These are phyloP conservation scores for Trachurus trachurus DNA, from an alignment of 2,797 vertebrate species.

Conservation along the genomic window DNA sequence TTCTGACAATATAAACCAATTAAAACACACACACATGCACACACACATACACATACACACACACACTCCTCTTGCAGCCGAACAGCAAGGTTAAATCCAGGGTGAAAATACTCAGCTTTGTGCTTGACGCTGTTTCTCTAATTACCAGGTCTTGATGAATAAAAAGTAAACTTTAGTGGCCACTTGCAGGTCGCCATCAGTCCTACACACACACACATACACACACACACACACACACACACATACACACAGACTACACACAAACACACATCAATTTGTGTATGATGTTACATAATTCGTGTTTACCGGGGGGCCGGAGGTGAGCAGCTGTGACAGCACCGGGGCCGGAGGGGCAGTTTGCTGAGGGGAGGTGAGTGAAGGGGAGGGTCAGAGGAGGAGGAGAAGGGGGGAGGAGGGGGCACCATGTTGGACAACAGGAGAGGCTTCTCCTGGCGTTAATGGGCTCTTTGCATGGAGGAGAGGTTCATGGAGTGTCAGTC, in stretches of 20 bases:
- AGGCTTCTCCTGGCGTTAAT: slow-evolving; percentile 72
- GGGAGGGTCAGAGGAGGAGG: slow-evolving; percentile 47
- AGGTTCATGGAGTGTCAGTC: slow-evolving; percentile 69
- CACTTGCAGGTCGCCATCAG: slow-evolving; percentile 40
- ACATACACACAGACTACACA: slow-evolving; percentile 17
- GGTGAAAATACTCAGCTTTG: slow-evolving; percentile 55
- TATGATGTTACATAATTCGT: slow-evolving; percentile 56
- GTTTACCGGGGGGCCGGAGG: slow-evolving; percentile 58
- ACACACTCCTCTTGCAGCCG: slow-evolving; percentile 20
- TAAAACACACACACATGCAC: slow-evolving; percentile 45
- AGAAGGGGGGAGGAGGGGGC: slow-evolving; percentile 48
- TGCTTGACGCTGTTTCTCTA: slow-evolving; percentile 56
- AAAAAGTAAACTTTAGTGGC: slow-evolving; percentile 57
- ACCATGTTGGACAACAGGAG: slow-evolving; percentile 61
- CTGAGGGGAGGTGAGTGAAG: slow-evolving; percentile 52
- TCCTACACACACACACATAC: slow-evolving; percentile 21
- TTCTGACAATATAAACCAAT: slow-evolving; percentile 63
- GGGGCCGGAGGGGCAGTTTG: slow-evolving; percentile 48
- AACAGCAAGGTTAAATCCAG: slow-evolving; percentile 60
- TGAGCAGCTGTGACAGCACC: slow-evolving; percentile 43
- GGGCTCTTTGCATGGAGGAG: slow-evolving; percentile 76
- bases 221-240: slow-evolving; percentile 5
- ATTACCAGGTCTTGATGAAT: slow-evolving; percentile 54
- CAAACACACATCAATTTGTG: slow-evolving; percentile 30
- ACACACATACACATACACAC: slow-evolving; percentile 25